Percentiles rank a stretch among this genome's conserved stretches.
These are phyloP conservation scores for Paguma larvata DNA, from an alignment of 2,797 vertebrate species.

Conservation along the genomic window DNA sequence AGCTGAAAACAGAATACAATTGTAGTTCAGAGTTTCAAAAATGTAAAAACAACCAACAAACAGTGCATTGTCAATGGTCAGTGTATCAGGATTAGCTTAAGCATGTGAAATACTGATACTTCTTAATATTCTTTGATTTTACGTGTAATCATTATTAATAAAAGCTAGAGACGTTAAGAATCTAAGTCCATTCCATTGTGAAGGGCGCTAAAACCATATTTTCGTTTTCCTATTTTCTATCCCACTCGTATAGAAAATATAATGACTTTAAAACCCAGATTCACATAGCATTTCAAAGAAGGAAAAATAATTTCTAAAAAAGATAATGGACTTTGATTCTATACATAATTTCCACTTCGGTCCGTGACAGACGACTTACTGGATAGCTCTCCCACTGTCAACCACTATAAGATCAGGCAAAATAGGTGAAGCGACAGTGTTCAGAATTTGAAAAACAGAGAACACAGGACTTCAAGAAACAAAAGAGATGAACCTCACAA, in stretches of 20 bases:
- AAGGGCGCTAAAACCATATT: background rate
- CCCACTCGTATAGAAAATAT: background rate
- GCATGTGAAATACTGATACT: background rate
- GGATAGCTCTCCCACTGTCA: background rate
- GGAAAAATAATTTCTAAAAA: conserved; percentile 19
- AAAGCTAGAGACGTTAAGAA: background rate
- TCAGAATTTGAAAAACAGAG: background rate
- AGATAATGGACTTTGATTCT: background rate
- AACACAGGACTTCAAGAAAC: background rate
- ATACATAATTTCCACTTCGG: background rate
- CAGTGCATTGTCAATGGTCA: background rate
- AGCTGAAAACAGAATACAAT: conserved; percentile 63
- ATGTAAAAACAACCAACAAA: background rate
- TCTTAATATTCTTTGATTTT: background rate
- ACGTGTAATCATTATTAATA: background rate
- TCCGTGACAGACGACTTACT: background rate
- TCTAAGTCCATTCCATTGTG: background rate
- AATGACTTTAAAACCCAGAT: background rate
- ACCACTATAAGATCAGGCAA: background rate
- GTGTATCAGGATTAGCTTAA: background rate
- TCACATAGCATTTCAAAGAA: background rate
- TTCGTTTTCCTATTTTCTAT: background rate
- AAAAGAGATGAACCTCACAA: background rate
- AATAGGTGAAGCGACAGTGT: background rate
- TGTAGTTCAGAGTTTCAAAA: conserved; percentile 54